phyloP scores from a whole-genome alignment of 2,113 vertebrate species.

The Dasypus novemcinctus region DNA sequence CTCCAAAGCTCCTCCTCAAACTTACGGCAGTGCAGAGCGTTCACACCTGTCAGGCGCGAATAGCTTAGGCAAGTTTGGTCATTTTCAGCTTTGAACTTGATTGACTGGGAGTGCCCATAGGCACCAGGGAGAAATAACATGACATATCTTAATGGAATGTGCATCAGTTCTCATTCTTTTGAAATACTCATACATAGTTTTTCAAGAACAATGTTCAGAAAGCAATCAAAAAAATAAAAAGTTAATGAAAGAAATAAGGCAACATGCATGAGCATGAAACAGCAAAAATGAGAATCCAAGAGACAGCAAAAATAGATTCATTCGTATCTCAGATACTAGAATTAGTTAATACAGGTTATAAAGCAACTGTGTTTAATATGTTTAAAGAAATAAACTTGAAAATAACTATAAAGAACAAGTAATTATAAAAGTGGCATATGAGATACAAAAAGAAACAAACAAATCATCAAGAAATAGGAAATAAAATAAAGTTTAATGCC shows the following conservation, averaged over 20 bases:
- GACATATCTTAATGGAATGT: neutral
- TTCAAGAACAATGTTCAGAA: neutral
- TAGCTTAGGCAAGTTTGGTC: neutral
- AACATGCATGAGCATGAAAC: neutral
- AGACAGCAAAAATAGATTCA: neutral
- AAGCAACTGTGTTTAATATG: neutral
- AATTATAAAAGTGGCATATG: neutral
- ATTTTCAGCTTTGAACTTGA: neutral
- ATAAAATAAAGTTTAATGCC: neutral
- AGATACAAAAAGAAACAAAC: neutral
- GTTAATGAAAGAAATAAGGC: neutral
- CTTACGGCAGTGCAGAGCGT: neutral
- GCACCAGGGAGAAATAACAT: neutral
- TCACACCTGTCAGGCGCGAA: no score
- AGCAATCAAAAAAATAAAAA: neutral
- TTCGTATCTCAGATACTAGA: neutral
- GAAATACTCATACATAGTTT: neutral
- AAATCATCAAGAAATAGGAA: neutral
- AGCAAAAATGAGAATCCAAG: neutral
- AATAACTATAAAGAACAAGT: neutral
- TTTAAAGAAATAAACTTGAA: constrained; percentile 2
- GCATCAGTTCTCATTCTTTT: neutral
- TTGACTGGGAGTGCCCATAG: neutral
- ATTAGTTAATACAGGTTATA: neutral
- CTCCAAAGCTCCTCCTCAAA: neutral